Evolutionary conservation across 30 jellyfish, hydroid and myxozoan species (phyloP).

Genomic region (Calvadosia cruxmelitensis): DNA sequence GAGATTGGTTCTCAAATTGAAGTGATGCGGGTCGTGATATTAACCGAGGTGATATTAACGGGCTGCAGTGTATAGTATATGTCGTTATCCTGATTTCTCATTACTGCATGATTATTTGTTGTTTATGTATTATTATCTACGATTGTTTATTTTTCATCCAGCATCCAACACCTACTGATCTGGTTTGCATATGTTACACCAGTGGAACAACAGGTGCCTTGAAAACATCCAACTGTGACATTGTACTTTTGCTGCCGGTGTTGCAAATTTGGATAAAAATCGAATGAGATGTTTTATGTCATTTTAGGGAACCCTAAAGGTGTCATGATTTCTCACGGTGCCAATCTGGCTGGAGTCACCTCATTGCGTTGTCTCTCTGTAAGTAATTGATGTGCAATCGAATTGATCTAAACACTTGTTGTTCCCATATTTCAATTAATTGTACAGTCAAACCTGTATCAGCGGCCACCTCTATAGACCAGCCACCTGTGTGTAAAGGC

Average conservation of each 20-base stretch:
- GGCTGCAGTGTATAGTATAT: not conserved
- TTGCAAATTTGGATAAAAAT: too few species aligned
- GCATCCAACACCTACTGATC: conserved; percentile 51
- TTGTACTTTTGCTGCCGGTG: too few species aligned
- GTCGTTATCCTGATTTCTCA: not conserved
- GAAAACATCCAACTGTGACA: conserved; percentile 1
- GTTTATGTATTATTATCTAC: not conserved
- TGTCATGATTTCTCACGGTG: conserved; percentile 40
- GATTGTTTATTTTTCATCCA: not conserved
- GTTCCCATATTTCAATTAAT: not conserved
- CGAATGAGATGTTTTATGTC: too few species aligned
- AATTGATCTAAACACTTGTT: not conserved
- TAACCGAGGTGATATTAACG: not conserved
- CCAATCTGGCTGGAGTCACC: conserved; percentile 9
- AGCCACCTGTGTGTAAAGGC: too few species aligned
- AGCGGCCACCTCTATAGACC: too few species aligned
- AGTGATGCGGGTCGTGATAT: not conserved
- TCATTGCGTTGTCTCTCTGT: too few species aligned
- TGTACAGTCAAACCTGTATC: too few species aligned
- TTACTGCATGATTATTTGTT: not conserved
- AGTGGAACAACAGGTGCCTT: conserved; percentile 60
- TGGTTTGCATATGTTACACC: conserved; percentile 48
- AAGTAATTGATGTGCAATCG: not conserved
- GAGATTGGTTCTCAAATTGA: not conserved
- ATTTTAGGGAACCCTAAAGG: conserved; percentile 65